phyloP scores from a whole-genome alignment of 2,888 invertebrate species.

The Temnothorax rugatulus region DNA sequence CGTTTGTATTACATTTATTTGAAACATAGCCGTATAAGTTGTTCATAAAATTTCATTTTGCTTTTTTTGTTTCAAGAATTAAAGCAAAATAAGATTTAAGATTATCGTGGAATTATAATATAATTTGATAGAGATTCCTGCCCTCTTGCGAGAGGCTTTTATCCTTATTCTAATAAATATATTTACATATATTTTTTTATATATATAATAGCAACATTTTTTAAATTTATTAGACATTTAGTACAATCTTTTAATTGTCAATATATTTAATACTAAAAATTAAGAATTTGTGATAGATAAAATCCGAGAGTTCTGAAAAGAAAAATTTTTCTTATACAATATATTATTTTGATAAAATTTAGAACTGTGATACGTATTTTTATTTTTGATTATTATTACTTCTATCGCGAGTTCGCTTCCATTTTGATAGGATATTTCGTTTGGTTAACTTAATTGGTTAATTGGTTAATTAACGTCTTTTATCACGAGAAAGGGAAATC shows the following conservation, averaged over 20 bases:
- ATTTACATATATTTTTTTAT: not conserved
- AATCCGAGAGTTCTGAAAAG: not conserved
- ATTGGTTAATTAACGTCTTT: not conserved
- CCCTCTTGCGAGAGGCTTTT: not conserved
- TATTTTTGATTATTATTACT: not conserved
- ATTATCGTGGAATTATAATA: not conserved
- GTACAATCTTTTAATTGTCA: not conserved
- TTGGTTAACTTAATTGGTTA: no score
- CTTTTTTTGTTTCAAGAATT: not conserved
- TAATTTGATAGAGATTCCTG: not conserved
- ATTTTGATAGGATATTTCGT: not conserved
- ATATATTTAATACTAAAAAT: conserved; percentile 18
- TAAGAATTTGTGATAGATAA: not conserved
- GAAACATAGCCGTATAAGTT: not conserved
- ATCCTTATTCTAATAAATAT: not conserved
- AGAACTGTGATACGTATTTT: not conserved
- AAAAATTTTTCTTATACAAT: not conserved
- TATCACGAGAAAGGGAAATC: conserved; percentile 1
- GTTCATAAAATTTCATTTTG: not conserved
- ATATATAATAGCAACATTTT: not conserved
- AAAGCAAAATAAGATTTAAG: not conserved
- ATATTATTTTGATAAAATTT: not conserved
- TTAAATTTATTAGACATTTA: conserved; percentile 17
- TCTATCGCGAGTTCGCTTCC: not conserved
- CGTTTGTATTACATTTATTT: not conserved